These are phyloP conservation scores for Rynchops niger DNA, from an alignment of 2,113 vertebrate genomes.

Conservation along the genomic window DNA sequence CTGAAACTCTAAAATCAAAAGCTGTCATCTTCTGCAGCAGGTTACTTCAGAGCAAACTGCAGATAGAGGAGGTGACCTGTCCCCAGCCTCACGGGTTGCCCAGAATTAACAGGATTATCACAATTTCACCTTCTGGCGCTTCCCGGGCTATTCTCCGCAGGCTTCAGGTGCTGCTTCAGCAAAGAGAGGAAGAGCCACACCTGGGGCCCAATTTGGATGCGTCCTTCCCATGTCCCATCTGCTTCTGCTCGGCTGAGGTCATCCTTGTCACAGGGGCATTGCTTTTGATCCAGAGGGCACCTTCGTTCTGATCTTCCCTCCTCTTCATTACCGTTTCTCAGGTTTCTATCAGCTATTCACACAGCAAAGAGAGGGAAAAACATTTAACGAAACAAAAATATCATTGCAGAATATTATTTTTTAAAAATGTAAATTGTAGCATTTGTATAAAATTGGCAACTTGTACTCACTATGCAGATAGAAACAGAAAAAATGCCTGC, in stretches of 20 bases:
- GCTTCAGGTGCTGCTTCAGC: not conserved
- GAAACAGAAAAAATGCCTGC: not conserved
- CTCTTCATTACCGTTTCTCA: slow-evolving; percentile 85
- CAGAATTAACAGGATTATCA: not conserved
- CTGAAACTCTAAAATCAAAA: not conserved
- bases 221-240: slow-evolving; percentile 79
- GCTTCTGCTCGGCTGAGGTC: slow-evolving; percentile 80
- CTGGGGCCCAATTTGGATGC: not conserved
- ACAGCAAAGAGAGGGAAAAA: not conserved
- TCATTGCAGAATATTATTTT: fast-evolving
- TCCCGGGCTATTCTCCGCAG: fast-evolving
- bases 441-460: not conserved
- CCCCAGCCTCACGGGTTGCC: not conserved
- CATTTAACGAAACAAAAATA: too few species aligned
- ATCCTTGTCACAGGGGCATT: slow-evolving; percentile 55
- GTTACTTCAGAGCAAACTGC: not conserved
- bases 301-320: slow-evolving; percentile 82
- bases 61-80: not conserved
- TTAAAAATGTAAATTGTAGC: not conserved
- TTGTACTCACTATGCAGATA: not conserved
- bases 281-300: slow-evolving; percentile 75
- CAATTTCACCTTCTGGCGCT: not conserved
- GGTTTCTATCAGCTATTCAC: slow-evolving; percentile 78
- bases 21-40: not conserved
- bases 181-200: not conserved